Conservation (phyloP, 2,113 vertebrate genomes). For the Urocitellus parryii region DNA sequence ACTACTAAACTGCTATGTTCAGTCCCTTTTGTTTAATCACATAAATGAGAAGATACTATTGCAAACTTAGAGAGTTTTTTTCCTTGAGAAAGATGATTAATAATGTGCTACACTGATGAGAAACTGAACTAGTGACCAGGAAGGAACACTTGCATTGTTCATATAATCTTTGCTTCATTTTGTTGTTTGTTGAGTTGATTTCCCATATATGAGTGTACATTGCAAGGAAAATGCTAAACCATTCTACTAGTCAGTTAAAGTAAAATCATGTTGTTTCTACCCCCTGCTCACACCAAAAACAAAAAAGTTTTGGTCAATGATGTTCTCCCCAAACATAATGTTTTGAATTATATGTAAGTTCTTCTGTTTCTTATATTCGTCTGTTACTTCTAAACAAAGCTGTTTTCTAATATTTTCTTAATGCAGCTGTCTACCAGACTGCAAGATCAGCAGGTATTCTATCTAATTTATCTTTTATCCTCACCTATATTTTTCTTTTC, state of each 20-base stretch:
- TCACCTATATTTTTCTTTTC: neutral
- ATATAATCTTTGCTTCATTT: neutral
- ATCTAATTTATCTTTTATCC: neutral
- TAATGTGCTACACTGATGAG: neutral
- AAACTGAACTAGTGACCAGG: neutral
- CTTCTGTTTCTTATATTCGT: neutral
- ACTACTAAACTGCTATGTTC: neutral
- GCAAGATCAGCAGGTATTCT: neutral
- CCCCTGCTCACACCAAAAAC: neutral
- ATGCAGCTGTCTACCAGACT: neutral
- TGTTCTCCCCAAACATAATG: neutral
- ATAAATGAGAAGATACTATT: neutral
- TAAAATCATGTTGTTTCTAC: neutral
- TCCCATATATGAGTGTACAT: neutral
- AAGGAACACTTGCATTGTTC: neutral
- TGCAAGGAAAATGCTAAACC: neutral
- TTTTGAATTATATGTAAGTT: neutral
- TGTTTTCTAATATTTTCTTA: neutral
- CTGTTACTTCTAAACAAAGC: conserved; percentile 14
- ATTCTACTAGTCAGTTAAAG: neutral
- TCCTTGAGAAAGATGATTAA: neutral
- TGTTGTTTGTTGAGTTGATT: neutral
- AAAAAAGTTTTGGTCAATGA: neutral
- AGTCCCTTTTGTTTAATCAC: neutral
- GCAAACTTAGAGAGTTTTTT: neutral